A percentile compares a stretch with the other conserved stretches of the same genome.
These are phyloP conservation scores for Parapristionchus giblindavisi DNA, from an alignment of 2,888 invertebrate genomes.

Conservation along the genomic window DNA sequence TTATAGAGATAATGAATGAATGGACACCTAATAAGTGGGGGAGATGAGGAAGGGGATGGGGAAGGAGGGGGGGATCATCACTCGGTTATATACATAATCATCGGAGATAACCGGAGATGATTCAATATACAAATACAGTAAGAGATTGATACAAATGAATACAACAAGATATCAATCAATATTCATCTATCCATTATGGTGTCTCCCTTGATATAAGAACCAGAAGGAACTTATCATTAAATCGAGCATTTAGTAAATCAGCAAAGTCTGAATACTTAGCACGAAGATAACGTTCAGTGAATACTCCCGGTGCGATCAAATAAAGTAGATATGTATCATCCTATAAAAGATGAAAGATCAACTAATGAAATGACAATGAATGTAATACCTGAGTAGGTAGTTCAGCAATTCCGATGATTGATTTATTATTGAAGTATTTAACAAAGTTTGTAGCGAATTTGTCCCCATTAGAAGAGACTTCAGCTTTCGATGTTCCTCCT, in stretches of 20 bases:
- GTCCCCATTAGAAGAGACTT: neutral
- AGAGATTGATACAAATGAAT: neutral
- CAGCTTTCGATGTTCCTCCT: neutral
- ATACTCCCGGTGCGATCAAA: neutral
- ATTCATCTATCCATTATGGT: too few species aligned
- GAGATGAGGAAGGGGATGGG: neutral
- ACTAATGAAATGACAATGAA: neutral
- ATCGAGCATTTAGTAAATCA: neutral
- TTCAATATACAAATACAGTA: neutral
- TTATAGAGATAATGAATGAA: too few species aligned
- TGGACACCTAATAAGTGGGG: neutral
- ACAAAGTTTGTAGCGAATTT: neutral
- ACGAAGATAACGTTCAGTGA: neutral
- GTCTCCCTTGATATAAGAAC: neutral
- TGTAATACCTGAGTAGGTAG: neutral
- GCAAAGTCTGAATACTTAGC: constrained; percentile 9
- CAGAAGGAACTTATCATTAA: neutral
- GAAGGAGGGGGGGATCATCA: neutral
- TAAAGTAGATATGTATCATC: neutral
- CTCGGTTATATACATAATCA: too few species aligned
- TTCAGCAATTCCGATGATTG: neutral
- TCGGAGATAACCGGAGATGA: too few species aligned
- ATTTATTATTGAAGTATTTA: neutral
- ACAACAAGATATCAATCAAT: too few species aligned
- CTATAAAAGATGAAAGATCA: too few species aligned